Conservation (phyloP, 2,797 vertebrate genomes). For the Sternotherus odoratus region DNA sequence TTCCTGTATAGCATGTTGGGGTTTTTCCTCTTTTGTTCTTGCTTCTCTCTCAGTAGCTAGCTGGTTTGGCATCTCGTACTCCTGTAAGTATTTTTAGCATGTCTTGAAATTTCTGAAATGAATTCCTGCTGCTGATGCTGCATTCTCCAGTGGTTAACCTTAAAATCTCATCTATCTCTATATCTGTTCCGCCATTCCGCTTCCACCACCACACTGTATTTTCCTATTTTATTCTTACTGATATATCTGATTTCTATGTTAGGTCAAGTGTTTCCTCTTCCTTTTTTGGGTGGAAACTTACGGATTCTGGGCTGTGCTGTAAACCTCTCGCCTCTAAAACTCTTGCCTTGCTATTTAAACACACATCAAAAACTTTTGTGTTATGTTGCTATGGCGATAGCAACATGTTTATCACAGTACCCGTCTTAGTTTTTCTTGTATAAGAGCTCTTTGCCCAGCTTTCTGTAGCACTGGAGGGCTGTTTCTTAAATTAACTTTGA, state of each 20-base stretch:
- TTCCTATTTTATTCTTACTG: neutral
- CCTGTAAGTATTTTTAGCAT: conserved; percentile 48
- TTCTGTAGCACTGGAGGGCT: conserved; percentile 38
- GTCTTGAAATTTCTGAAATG: conserved; percentile 60
- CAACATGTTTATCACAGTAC: conserved; percentile 55
- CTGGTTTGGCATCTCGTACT: conserved; percentile 46
- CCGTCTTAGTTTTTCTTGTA: conserved; percentile 52
- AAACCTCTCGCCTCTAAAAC: neutral
- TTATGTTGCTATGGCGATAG: conserved; percentile 63
- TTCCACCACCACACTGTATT: neutral
- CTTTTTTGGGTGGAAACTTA: neutral
- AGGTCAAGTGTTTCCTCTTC: neutral
- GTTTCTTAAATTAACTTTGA: conserved; percentile 68
- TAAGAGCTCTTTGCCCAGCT: conserved; percentile 33
- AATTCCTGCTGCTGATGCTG: conserved; percentile 22
- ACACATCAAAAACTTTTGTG: conserved; percentile 43
- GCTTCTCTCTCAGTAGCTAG: conserved; percentile 10
- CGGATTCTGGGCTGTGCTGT: neutral
- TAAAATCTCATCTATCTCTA: neutral
- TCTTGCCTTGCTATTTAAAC: conserved; percentile 45
- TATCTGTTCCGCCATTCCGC: neutral
- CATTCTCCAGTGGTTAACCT: neutral
- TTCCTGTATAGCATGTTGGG: neutral
- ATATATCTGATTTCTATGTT: neutral
- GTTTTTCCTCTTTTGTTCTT: conserved; percentile 62